phyloP scores from a whole-genome alignment of 2,888 invertebrate species.

The Exephanes ischioxanthus region DNA sequence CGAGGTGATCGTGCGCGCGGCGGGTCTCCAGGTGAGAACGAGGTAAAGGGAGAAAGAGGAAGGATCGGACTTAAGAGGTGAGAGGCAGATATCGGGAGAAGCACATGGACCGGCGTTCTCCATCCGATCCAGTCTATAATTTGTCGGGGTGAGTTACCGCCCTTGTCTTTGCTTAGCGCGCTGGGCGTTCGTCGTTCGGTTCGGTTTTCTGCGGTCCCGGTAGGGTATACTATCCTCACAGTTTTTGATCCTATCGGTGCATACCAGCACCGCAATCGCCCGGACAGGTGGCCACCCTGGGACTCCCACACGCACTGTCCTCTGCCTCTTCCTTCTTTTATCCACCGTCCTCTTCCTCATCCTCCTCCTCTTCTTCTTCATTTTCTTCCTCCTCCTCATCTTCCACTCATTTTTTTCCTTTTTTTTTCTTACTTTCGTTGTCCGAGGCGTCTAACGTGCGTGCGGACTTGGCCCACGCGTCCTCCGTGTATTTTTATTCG shows the following conservation, averaged over 20 bases:
- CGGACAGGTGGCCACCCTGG: conserved; percentile 84
- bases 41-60: conserved; percentile 38
- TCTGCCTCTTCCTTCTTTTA: conserved; percentile 36
- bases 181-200: conserved; percentile 80
- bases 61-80: conserved; percentile 46
- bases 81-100: conserved; percentile 63
- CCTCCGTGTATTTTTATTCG: background rate
- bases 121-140: conserved; percentile 81
- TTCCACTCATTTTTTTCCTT: conserved; percentile 1
- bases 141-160: conserved; percentile 84
- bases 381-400: conserved; percentile 9
- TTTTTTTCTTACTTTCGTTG: conserved; percentile 9
- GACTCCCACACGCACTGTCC: conserved; percentile 76
- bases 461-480: conserved; percentile 59
- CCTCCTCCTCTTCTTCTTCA: conserved; percentile 20
- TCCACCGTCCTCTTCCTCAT: conserved; percentile 26
- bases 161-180: conserved; percentile 83
- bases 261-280: conserved; percentile 76
- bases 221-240: conserved; percentile 56
- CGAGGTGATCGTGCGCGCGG: background rate
- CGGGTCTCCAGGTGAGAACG: background rate
- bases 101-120: conserved; percentile 76
- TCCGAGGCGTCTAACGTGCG: conserved; percentile 74
- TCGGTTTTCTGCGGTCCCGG: conserved; percentile 50
- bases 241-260: conserved; percentile 82